Conservation (phyloP, 2,113 vertebrate genomes). For the Xenopus laevis region DNA sequence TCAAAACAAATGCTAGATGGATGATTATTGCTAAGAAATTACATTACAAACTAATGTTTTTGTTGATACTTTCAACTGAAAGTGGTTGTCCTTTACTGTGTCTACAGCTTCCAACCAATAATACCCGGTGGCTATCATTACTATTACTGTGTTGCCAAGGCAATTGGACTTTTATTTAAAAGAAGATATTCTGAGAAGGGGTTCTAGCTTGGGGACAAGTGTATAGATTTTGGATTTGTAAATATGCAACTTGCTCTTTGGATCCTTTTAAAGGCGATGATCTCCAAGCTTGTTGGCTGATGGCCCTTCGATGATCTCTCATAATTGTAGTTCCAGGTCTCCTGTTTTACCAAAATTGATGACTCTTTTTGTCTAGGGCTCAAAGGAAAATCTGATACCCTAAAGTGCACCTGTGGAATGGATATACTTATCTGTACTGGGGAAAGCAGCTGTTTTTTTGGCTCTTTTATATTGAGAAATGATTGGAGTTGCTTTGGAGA, state of each 20-base stretch:
- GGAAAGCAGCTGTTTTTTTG: too few species aligned
- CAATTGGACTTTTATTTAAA: constrained; percentile 21
- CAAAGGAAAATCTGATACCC: too few species aligned
- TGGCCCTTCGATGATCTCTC: too few species aligned
- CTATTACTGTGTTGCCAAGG: constrained; percentile 13
- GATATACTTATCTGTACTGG: too few species aligned
- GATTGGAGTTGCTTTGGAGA: too few species aligned
- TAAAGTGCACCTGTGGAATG: too few species aligned
- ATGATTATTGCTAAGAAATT: constrained; percentile 10
- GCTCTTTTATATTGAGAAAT: too few species aligned
- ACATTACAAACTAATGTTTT: constrained; percentile 22
- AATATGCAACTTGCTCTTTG: constrained; percentile 3
- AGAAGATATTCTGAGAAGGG: constrained; percentile 22
- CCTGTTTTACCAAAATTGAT: not conserved
- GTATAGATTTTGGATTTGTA: constrained; percentile 40
- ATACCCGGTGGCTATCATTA: constrained; percentile 30
- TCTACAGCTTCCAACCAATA: not conserved
- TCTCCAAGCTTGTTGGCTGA: too few species aligned
- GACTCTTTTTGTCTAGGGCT: too few species aligned
- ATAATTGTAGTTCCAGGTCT: not conserved
- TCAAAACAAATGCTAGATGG: constrained; percentile 15
- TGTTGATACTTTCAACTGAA: constrained; percentile 7
- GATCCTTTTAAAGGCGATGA: not conserved
- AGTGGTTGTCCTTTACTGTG: not conserved
- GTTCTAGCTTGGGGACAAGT: constrained; percentile 12